phyloP scores from a whole-genome alignment of 2,888 invertebrate genomes.

The Plagodis pulveraria region DNA sequence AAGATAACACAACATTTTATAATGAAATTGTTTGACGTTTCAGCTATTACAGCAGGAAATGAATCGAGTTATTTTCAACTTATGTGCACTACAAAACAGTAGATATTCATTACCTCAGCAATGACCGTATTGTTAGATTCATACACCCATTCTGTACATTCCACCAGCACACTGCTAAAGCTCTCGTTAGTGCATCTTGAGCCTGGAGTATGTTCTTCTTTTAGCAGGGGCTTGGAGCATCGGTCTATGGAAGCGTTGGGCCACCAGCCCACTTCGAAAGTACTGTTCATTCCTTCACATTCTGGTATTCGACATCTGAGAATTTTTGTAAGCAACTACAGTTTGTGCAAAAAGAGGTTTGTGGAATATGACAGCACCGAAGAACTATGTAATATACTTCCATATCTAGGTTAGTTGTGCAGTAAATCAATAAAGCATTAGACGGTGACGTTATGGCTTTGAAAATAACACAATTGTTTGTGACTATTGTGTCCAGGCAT shows the following conservation, averaged over 20 bases:
- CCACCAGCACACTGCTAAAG: conserved; percentile 47
- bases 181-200: conserved; percentile 49
- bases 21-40: too few relatives aligned
- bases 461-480: too few relatives aligned
- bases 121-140: conserved; percentile 63
- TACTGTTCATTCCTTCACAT: conserved; percentile 52
- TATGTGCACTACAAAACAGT: not conserved
- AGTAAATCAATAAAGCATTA: too few relatives aligned
- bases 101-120: conserved; percentile 51
- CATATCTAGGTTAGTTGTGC: too few relatives aligned
- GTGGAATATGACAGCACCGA: too few relatives aligned
- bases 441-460: too few relatives aligned
- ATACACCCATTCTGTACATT: conserved; percentile 66
- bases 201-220: conserved; percentile 25
- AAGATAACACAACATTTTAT: too few relatives aligned
- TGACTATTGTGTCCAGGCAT: too few relatives aligned
- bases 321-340: conserved; percentile 6
- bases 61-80: not conserved
- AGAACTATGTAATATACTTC: too few relatives aligned
- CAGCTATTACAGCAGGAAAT: too few relatives aligned
- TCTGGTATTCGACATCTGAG: conserved; percentile 64
- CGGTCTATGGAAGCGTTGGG: conserved; percentile 54
- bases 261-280: conserved; percentile 59
- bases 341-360: too few relatives aligned
- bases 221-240: conserved; percentile 57